Evolutionary conservation across 1,140 invertebrate species (phyloP).

Genomic region (Elymnias hypermnestra): DNA sequence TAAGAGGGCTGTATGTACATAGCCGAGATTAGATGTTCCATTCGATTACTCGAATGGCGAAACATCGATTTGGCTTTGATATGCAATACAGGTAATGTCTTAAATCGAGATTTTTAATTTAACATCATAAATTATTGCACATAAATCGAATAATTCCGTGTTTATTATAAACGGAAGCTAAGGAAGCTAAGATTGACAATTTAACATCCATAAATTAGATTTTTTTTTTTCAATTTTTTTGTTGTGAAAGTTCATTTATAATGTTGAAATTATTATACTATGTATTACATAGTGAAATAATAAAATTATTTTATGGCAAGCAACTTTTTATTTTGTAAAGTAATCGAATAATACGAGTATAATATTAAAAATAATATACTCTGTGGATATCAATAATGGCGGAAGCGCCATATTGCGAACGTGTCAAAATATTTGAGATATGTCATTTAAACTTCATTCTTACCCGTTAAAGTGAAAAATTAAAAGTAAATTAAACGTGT

Average conservation of each 20-base stretch:
- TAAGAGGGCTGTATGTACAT: conserved; percentile 44
- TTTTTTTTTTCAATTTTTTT: conserved; percentile 4
- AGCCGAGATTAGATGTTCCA: conserved; percentile 39
- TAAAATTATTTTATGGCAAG: too few species aligned
- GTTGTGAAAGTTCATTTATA: background rate
- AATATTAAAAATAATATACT: too few species aligned
- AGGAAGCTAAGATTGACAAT: conserved; percentile 14
- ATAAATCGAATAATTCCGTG: conserved; percentile 33
- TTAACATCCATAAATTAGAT: background rate
- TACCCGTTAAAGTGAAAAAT: too few species aligned
- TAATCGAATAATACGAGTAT: too few species aligned
- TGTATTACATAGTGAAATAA: too few species aligned
- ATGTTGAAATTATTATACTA: too few species aligned
- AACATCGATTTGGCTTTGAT: conserved; percentile 60
- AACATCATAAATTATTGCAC: conserved; percentile 45
- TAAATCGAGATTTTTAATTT: conserved; percentile 32
- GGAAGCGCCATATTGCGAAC: too few species aligned
- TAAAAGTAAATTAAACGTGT: too few species aligned
- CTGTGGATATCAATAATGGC: too few species aligned
- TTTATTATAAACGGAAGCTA: conserved; percentile 12
- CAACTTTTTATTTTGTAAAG: too few species aligned
- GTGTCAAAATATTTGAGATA: too few species aligned
- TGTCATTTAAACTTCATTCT: too few species aligned
- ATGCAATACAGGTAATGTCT: conserved; percentile 44
- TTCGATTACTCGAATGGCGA: conserved; percentile 30